These are phyloP conservation scores for Sphinx pinastri DNA, from an alignment of 2,888 invertebrate genomes.

Conservation along the genomic window DNA sequence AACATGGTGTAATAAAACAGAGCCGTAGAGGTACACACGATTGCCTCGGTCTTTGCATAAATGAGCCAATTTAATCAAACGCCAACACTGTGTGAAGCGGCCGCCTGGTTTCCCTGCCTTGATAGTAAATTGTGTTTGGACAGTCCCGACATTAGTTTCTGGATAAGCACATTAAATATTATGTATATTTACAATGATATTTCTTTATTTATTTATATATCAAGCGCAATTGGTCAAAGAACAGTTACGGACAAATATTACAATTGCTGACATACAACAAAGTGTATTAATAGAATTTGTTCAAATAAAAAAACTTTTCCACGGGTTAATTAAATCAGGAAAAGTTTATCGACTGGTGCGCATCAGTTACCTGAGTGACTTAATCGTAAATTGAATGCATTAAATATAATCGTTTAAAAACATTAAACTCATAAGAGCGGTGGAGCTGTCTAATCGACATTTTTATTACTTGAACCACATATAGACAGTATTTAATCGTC, in stretches of 20 bases:
- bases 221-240: too few relatives aligned
- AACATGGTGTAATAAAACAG: conserved; percentile 31
- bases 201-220: background rate
- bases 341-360: background rate
- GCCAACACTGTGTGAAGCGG: background rate
- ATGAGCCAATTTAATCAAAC: conserved; percentile 24
- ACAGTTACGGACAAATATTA: background rate
- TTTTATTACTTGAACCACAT: conserved; percentile 43
- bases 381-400: conserved; percentile 16
- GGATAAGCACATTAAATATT: background rate
- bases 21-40: conserved; percentile 26
- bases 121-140: conserved; percentile 8
- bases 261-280: background rate
- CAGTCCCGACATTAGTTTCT: background rate
- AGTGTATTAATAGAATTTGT: background rate
- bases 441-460: conserved; percentile 36
- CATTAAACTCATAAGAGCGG: conserved; percentile 15
- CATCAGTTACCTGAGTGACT: conserved; percentile 14
- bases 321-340: conserved; percentile 1
- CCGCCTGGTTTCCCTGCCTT: conserved; percentile 9
- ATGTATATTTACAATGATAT: background rate
- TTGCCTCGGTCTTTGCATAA: conserved; percentile 21
- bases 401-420: conserved; percentile 23
- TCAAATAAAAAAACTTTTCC: background rate
- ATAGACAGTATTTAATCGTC: conserved; percentile 40